Base-by-base conservation (phyloP, 2,113 vertebrate genomes). In the Chloropsis cyanopogon region DNA sequence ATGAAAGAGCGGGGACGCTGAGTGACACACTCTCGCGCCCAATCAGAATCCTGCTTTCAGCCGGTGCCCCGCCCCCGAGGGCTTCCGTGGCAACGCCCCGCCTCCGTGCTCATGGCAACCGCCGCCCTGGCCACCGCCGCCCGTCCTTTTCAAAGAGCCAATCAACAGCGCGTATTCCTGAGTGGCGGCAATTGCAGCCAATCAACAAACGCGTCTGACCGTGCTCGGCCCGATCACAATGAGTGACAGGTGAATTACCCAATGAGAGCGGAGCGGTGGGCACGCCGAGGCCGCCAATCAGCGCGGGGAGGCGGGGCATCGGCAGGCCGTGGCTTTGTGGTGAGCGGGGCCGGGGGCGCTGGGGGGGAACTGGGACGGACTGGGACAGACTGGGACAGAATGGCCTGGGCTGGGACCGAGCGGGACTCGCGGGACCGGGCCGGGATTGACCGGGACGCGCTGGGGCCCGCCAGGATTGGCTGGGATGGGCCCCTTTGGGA, bases 21-120 rank as follows among this genome's bases (percentile, higher is more conserved):
- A 76, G 7, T 47, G 87, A 76, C 54, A 19, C 3, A 1, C 4
- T 0, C 0, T 3, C 1, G 0, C 0, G 2, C 0, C 71, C 56
- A 83, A 56, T 78, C 13, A 52, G 4, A 26, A 52, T 4, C 18
- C 31, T 3, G 29, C 19, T 28, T 42, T 4, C 4, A 9, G 3
- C 11, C 2, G 4, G 1, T 6, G 44, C 37, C 24, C 24, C 10
- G 29, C 46, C 68, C 2, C 19, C 4, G 16, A 12, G 20, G 14
- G 63, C 33, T 71, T 24, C 31, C 54, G 4, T 25, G 3, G 49
- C 35, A 83, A 63, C 81, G n/a, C 42, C 44, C 52, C 54, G 12
- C 76, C 60, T 14, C 15, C 10, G 14, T 14, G 11, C 65, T 16
- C 81, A 29, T 69, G 31, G 65, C 72, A 50, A 85, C 68, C 53